Base-by-base conservation (phyloP, 1,140 invertebrate genomes). In the Musca domestica region DNA sequence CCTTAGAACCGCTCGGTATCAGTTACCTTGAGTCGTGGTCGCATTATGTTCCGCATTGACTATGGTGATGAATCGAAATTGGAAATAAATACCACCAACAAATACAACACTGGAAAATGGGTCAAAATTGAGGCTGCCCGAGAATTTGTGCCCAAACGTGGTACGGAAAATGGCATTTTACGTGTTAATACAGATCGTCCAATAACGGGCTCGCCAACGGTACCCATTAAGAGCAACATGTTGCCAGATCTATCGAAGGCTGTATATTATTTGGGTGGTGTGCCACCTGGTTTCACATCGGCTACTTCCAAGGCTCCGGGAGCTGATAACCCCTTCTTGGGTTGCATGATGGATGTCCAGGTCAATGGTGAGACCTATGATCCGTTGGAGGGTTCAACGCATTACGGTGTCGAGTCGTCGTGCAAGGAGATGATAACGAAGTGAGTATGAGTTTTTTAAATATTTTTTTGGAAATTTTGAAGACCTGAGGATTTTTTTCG, bases 91-190 rank as follows among this genome's bases (percentile, higher is more conserved):
- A 91, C 90, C 1, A 86, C 86, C 0, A 86, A 89, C 15, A 88
- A 88, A 68, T 92, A 94, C 76, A 96, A 96, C 75, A 91, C 87
- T 67, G 95, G 94, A 6, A 86, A 90, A 69, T 91, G 91, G 86
- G 88, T 91, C 0, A 88, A 88, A 71, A 86, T 96, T 4, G 88
- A 91, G 73, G 91, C 92, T 9, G 84, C 84, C 2, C 71, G 86
- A 6, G 83, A 84, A 58, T 87, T 87, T 64, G 78, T 71, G 79
- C 83, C 65, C 74, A 84, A 69, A 78, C 83, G 70, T 84, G 88
- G 71, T 83, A 87, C 67, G 69, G 86, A 87, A 74, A 86, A 85
- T 77, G 86, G 86, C 71, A 89, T 85, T 67, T 83, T 94, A 46
- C 87, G 88, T 64, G 90, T 91, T n/a, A 89, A 89, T 68, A 87